These are phyloP conservation scores for Apostichopus leukothele DNA, from an alignment of 53 echinoderm and acorn worm species.

Conservation along the genomic window DNA sequence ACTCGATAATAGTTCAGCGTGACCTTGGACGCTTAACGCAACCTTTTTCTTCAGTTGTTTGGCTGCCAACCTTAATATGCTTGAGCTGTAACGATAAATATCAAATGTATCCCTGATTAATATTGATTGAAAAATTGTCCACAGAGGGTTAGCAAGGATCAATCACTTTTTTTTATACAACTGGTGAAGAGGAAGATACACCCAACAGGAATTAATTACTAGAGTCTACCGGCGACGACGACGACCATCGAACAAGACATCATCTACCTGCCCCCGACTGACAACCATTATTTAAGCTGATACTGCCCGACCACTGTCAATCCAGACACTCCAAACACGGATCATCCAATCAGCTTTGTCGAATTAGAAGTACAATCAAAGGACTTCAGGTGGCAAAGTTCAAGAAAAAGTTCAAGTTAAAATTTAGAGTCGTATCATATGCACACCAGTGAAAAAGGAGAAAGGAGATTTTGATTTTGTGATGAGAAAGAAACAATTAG, in stretches of 20 bases:
- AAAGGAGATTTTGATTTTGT: not conserved
- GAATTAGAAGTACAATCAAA: not conserved
- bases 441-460: not conserved
- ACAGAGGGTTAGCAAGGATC: not conserved
- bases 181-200: not conserved
- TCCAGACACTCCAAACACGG: not conserved
- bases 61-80: not conserved
- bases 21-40: not conserved
- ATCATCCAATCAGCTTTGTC: not conserved
- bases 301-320: not conserved
- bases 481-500: too few relatives aligned
- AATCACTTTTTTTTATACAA: not conserved
- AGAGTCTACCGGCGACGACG: not conserved
- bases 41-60: not conserved
- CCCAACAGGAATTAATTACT: not conserved
- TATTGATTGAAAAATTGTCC: constrained; percentile 6
- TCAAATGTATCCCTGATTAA: constrained; percentile 1
- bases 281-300: not conserved
- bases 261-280: not conserved
- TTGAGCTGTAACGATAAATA: constrained; percentile 11
- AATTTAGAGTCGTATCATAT: not conserved
- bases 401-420: too few relatives aligned
- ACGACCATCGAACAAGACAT: not conserved
- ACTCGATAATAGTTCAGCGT: not conserved
- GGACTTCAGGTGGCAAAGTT: not conserved